Evolutionary conservation across 2,888 invertebrate genomes (phyloP).

Genomic region (Magallana nippona): DNA sequence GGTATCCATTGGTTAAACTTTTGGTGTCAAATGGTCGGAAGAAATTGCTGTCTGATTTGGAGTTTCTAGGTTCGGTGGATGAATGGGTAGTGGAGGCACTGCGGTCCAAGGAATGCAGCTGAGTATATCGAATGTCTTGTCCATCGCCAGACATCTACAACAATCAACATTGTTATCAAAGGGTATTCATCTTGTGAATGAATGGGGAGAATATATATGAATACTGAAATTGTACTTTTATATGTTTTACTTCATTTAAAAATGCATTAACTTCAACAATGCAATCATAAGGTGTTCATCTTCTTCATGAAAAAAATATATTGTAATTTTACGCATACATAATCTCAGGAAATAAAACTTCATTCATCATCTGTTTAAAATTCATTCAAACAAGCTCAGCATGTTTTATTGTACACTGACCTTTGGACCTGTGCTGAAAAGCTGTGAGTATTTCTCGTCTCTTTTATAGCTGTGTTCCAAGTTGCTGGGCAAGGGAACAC

Average conservation of each 20-base stretch:
- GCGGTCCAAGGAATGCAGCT: slow-evolving; percentile 40
- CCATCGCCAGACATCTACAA: slow-evolving; percentile 8
- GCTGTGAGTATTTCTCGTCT: slow-evolving; percentile 39
- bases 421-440: slow-evolving; percentile 30
- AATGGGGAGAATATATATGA: too few species aligned
- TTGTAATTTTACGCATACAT: too few species aligned
- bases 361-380: too few species aligned
- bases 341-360: too few species aligned
- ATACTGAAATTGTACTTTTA: too few species aligned
- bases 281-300: too few species aligned
- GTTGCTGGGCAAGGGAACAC: slow-evolving; percentile 37
- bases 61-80: slow-evolving; percentile 40
- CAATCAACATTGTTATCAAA: not conserved
- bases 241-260: too few species aligned
- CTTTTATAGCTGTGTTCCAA: slow-evolving; percentile 36
- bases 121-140: slow-evolving; percentile 37
- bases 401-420: slow-evolving; percentile 1
- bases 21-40: slow-evolving; percentile 72
- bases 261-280: too few species aligned
- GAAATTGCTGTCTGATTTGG: slow-evolving; percentile 59
- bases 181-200: too few species aligned
- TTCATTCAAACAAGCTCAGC: too few species aligned
- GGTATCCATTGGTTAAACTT: slow-evolving; percentile 58
- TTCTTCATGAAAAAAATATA: too few species aligned
- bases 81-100: slow-evolving; percentile 17